These are phyloP conservation scores for Saxidomus purpurata DNA, from an alignment of 1,140 invertebrate genomes.

Conservation along the genomic window DNA sequence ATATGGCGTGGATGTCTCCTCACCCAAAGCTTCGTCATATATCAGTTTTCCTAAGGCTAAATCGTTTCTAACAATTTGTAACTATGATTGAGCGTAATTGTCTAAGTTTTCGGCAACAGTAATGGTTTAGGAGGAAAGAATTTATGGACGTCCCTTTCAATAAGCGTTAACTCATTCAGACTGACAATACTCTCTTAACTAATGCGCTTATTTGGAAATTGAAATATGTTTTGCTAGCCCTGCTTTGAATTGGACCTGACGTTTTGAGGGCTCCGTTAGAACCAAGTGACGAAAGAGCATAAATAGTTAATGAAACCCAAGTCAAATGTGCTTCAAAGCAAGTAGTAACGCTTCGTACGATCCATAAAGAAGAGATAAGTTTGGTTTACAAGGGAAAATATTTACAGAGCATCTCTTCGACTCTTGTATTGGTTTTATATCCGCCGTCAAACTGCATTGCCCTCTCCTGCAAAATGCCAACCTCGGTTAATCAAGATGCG, in stretches of 20 bases:
- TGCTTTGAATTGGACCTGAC: constrained; percentile 50
- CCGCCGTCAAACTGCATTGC: background rate
- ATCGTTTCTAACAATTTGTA: constrained; percentile 57
- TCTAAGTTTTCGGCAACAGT: constrained; percentile 43
- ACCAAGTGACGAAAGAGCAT: constrained; percentile 19
- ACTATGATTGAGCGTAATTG: constrained; percentile 54
- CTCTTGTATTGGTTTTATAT: constrained; percentile 19
- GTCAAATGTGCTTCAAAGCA: constrained; percentile 17
- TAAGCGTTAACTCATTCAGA: constrained; percentile 51
- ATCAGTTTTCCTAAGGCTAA: constrained; percentile 57
- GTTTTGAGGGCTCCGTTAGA: constrained; percentile 44
- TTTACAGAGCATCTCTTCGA: background rate
- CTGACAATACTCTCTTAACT: constrained; percentile 32
- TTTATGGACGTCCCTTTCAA: constrained; percentile 54
- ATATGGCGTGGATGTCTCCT: background rate
- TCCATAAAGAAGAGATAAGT: constrained; percentile 9
- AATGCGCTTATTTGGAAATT: constrained; percentile 66
- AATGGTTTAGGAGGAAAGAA: constrained; percentile 58
- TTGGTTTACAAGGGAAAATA: constrained; percentile 7
- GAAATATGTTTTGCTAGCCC: constrained; percentile 61
- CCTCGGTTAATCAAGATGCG: background rate
- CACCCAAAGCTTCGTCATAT: background rate
- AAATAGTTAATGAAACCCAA: constrained; percentile 47
- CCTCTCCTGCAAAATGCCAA: constrained; percentile 29
- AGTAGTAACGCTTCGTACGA: constrained; percentile 21